A percentile compares a stretch with the other conserved stretches of the same genome.
Conservation (phyloP, 1,140 invertebrate genomes). For the Popillia japonica region DNA sequence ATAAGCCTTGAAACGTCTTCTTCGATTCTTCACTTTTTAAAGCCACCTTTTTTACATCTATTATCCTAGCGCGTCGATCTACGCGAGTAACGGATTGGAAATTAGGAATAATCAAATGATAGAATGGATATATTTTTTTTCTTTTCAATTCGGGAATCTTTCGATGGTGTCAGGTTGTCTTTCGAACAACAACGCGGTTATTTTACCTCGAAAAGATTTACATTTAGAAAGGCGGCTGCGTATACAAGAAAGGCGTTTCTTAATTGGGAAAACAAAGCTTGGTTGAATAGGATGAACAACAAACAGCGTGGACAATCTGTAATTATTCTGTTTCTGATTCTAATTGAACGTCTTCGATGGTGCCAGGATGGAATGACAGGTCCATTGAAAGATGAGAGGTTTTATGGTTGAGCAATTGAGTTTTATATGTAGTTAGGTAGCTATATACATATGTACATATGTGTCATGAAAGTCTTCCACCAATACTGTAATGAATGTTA, state of each 20-base stretch:
- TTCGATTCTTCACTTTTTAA: not conserved
- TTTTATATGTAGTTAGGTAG: no score
- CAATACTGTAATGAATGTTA: no score
- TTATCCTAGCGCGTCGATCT: not conserved
- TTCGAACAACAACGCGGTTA: not conserved
- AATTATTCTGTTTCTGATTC: slow-evolving; percentile 1
- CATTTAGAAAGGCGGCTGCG: not conserved
- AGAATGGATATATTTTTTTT: not conserved
- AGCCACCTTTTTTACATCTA: not conserved
- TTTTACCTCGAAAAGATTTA: not conserved
- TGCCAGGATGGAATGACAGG: not conserved
- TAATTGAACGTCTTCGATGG: not conserved
- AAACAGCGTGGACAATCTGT: slow-evolving; percentile 9
- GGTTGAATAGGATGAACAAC: not conserved
- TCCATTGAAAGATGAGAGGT: no score
- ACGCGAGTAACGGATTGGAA: slow-evolving; percentile 9
- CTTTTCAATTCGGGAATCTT: not conserved
- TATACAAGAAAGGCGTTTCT: not conserved
- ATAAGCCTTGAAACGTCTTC: not conserved
- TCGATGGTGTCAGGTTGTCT: not conserved
- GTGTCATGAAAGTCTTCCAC: no score
- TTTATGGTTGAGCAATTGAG: no score
- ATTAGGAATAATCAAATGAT: slow-evolving; percentile 9
- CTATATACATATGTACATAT: no score
- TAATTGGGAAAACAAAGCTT: not conserved